phyloP scores from a whole-genome alignment of 2,113 vertebrate species.

The Pelodiscus sinensis region DNA sequence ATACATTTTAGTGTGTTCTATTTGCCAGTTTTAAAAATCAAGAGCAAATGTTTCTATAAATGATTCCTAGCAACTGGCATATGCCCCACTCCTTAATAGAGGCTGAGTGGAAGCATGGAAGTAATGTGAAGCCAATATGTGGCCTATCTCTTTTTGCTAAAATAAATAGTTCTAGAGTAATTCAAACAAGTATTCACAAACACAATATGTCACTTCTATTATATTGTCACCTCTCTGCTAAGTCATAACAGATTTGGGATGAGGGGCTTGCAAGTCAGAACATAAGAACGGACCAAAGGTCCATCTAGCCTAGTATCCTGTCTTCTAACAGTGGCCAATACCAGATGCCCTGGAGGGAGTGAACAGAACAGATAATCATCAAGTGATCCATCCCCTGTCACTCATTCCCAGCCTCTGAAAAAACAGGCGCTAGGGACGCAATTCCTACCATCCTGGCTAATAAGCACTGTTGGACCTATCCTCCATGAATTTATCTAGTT shows the following conservation, averaged over 20 bases:
- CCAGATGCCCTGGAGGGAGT: too few relatives aligned
- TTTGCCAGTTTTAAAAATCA: background rate
- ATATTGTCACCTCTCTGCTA: background rate
- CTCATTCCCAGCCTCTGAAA: too few relatives aligned
- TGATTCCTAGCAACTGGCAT: background rate
- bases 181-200: background rate
- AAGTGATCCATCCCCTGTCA: too few relatives aligned
- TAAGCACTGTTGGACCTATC: too few relatives aligned
- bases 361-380: too few relatives aligned
- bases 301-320: too few relatives aligned
- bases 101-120: background rate
- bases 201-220: background rate
- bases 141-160: background rate
- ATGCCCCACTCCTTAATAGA: background rate
- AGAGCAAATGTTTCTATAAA: background rate
- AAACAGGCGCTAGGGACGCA: too few relatives aligned
- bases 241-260: background rate
- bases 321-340: too few relatives aligned
- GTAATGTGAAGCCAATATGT: background rate
- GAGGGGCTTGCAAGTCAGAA: background rate
- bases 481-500: too few relatives aligned
- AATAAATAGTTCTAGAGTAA: background rate
- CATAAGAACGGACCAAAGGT: too few relatives aligned
- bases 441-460: too few relatives aligned
- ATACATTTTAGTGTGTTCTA: background rate